Base-by-base conservation (phyloP, 2,888 invertebrate species). In the Acrocera orbiculus region DNA sequence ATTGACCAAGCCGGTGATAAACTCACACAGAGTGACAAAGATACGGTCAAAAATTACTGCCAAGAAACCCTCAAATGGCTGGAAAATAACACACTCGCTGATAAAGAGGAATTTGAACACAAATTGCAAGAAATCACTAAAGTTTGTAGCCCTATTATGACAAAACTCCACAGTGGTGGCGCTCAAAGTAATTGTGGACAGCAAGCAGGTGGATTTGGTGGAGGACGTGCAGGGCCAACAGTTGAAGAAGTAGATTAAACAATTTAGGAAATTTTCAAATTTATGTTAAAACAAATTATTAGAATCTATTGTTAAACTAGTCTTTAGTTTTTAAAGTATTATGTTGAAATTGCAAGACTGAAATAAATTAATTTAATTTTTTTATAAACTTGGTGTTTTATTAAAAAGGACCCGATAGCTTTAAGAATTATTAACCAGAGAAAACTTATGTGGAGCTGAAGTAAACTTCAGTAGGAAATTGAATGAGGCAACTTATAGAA, bases 71-170 rank as follows among this genome's bases (percentile, higher is more conserved):
- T 81, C 31, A 64, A 62, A 33, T 82, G 82, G 82, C 56, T 83
- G 40, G 89, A 90, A 46, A 57, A 60, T 23, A 83, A 87, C 51
- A 70, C 71, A 3, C 63, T 79, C 17, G 86, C 85, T 3, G 73
- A 77, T 29, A 76, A 75, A 47, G 70, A 73, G 4, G 83, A 86
- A 46, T 73, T 72, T 42, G 80, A 85, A 68, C 40, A 51, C 39
- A 53, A 53, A 37, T 41, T 53, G 42, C 43, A 53, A 36, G 49
- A 52, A 34, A 31, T 65, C 15, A 56, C 56, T 1, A 50, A 52
- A 20, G 35, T 53, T 13, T 61, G 59, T 43, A 51, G 51, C 26
- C 46, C 29, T 56, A 60, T 44, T n/a, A 46, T 45, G 45, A 41
- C 45, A 5, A 45, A 43, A 31, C 30, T 45, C 2, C 43, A 44